Percentiles rank a stretch among this genome's conserved stretches.
These are phyloP conservation scores for Cremastobaeus sp. DNA, from an alignment of 2,888 invertebrate species.

Conservation along the genomic window DNA sequence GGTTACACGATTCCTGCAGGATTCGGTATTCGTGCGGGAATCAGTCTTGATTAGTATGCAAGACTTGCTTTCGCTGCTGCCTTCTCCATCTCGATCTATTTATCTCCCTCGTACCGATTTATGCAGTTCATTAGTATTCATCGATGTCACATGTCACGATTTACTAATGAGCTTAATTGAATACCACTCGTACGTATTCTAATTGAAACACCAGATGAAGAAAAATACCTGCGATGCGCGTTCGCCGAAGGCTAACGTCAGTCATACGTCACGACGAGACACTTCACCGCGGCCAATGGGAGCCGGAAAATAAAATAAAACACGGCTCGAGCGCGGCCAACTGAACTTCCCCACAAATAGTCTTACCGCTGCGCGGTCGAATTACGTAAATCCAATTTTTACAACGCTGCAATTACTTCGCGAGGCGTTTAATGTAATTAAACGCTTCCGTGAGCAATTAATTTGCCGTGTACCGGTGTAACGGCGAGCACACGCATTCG, in stretches of 20 bases:
- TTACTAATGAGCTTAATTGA: constrained; percentile 61
- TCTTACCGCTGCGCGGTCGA: too few species aligned
- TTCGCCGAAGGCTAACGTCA: constrained; percentile 54
- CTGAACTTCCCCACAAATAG: too few species aligned
- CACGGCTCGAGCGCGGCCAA: too few species aligned
- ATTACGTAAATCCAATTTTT: too few species aligned
- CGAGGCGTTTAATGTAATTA: too few species aligned
- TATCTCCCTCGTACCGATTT: constrained; percentile 60
- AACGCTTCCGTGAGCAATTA: too few species aligned
- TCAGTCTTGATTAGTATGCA: constrained; percentile 61
- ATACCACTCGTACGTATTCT: constrained; percentile 60
- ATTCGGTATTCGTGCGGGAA: constrained; percentile 57
- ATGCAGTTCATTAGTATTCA: constrained; percentile 61
- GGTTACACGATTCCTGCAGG: constrained; percentile 58
- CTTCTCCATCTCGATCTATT: constrained; percentile 57
- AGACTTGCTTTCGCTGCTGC: constrained; percentile 55
- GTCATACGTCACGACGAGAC: constrained; percentile 36
- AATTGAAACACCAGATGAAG: constrained; percentile 55
- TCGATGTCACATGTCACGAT: constrained; percentile 61
- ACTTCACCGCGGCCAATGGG: constrained; percentile 10
- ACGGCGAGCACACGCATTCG: too few species aligned
- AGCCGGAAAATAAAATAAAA: constrained; percentile 13
- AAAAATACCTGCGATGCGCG: constrained; percentile 52
- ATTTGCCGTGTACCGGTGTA: too few species aligned
- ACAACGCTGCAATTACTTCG: too few species aligned